Evolutionary conservation across 2,888 invertebrate species (phyloP).

Genomic region (Ochropleura leucogaster): DNA sequence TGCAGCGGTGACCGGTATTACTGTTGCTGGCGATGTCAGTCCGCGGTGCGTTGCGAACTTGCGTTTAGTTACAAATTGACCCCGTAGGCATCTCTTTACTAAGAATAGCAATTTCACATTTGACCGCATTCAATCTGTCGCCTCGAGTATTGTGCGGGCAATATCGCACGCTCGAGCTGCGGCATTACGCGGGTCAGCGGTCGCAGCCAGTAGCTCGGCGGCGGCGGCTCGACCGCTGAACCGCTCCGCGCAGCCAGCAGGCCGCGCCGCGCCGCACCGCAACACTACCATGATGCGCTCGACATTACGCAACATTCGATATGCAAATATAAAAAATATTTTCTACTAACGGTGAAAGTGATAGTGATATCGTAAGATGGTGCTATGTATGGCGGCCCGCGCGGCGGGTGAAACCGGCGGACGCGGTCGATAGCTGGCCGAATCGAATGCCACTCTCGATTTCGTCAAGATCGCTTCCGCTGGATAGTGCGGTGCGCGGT

Average conservation of each 20-base stretch:
- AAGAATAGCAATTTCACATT: constrained; percentile 63
- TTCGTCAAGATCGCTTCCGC: constrained; percentile 71
- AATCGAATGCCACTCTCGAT: constrained; percentile 80
- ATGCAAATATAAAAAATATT: constrained; percentile 75
- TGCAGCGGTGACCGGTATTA: background rate
- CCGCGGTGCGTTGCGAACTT: background rate
- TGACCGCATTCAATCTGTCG: constrained; percentile 60
- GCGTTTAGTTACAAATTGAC: constrained; percentile 15
- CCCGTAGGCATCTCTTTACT: constrained; percentile 9
- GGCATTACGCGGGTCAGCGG: constrained; percentile 55
- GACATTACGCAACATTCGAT: constrained; percentile 71
- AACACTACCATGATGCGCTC: constrained; percentile 9
- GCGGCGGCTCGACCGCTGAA: background rate
- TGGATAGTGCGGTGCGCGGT: constrained; percentile 66
- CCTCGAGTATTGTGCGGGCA: constrained; percentile 25
- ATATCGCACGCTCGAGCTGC: constrained; percentile 56
- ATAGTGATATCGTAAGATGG: constrained; percentile 61
- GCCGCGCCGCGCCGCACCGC: background rate
- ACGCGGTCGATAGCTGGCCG: constrained; percentile 62
- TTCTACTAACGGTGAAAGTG: constrained; percentile 81
- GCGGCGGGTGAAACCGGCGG: constrained; percentile 52
- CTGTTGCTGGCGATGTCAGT: background rate
- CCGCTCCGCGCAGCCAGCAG: background rate
- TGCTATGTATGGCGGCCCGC: constrained; percentile 37
- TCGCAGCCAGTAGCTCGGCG: background rate